Base-by-base conservation (phyloP, 2,888 invertebrate species). In the Ophion slaviceki region DNA sequence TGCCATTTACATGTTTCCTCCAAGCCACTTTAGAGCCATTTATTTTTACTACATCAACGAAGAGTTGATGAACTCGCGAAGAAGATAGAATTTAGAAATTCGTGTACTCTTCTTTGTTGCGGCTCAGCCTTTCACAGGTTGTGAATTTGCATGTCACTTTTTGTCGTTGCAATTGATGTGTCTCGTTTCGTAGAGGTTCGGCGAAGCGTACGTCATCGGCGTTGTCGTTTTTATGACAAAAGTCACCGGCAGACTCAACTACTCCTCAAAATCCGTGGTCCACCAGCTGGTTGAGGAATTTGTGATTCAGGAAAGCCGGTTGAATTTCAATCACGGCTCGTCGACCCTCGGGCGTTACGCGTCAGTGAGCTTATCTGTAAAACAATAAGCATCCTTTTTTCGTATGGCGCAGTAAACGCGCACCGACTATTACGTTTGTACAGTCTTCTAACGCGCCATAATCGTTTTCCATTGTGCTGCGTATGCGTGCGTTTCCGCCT, bases 341-440 rank as follows among this genome's bases (percentile, higher is more conserved):
- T 86, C 82, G 85, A 86, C 87, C 87, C 86, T 87, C 84, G 81
- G 74, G 53, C 68, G 47, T 71, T 81, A 67, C 78, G 70, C 45
- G 70, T 70, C 81, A 75, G 84, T 84, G 85, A 83, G 87, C 85
- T 87, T 89, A 91, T 90, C 91, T 90, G 90, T 86, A 90, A 91
- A 91, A 90, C 86, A 91, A 91, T 61, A 84, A 87, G 87, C 68
- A 64, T 68, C 70, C 11, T 70, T 67, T 85, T 84, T 72, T 75
- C 17, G 20, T 68, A 66, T 47, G 79, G 67, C 71, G 80, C 78
- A 59, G 20, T 45, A 4, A 45, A 59, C 59, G 17, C 28, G 47
- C 80, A 79, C 64, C 74, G 40, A 67, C 36, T 66, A 64, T 64
- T 66, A 57, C 11, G 57, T 28, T 17, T 11, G n/a, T 59, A 36